Base-by-base conservation (phyloP, 2,113 vertebrate genomes). In the Danionella cerebrum region DNA sequence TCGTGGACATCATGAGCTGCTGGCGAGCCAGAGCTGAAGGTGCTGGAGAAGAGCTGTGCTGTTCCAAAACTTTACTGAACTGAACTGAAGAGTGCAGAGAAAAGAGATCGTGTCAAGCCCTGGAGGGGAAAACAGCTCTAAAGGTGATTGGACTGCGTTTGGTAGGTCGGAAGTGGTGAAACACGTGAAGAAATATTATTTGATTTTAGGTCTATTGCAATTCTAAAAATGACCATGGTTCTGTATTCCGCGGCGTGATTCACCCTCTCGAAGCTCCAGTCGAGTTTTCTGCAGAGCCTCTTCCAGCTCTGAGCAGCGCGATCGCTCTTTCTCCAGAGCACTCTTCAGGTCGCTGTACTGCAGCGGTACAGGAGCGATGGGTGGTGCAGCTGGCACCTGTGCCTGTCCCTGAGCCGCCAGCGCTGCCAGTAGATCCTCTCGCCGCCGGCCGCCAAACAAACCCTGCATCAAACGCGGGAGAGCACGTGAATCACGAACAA, bases 321-420 rank as follows among this genome's bases (percentile, higher is more conserved):
- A 78, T 16, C 95, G 94, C 85, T 99, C 96, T 85, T 98, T 97
- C 79, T 99, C 96, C 87, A 99, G 86, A 8, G 96, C 96, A 55
- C 84, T 75, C 86, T 99, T 98, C 89, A 99, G 91, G 83, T 99
- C 96, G 73, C 89, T 97, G 89, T 99, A 98, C 85, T 97, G 96
- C 87, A 97, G 85, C 74, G 96, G 94, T 82, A 97, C 92, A 0
- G 86, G 83, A 42, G 84, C 74, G 45, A 81, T 75, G 14, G 84
- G 11, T 21, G 77, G 29, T 75, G 67, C 70, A 0, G 88, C 79
- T 77, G 90, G 89, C 80, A 87, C 91, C 68, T 90, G 94, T 78
- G 91, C 88, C 83, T 75, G 76, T 6, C 67, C 50, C 80, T 89
- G 88, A 59, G 87, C 84, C 11, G 84, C 83, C 78, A 88, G 80